A percentile compares a stretch with the other conserved stretches of the same genome.
Evolutionary conservation across 2,797 vertebrate genomes (phyloP).

Genomic region (Sebastes steindachneri): DNA sequence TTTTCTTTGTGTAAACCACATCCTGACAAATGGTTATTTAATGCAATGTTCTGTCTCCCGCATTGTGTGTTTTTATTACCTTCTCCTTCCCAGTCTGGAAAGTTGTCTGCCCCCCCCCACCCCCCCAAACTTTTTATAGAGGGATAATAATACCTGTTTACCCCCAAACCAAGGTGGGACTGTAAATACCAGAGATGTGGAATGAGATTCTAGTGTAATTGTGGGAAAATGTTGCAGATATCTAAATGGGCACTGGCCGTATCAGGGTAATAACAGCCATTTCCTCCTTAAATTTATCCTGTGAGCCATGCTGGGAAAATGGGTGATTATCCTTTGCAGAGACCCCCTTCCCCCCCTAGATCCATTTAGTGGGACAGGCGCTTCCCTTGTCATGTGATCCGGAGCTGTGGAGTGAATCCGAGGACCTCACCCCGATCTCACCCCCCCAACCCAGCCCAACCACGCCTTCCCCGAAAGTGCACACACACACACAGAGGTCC

Average conservation of each 20-base stretch:
- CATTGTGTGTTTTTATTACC: constrained; percentile 48
- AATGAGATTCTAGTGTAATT: constrained; percentile 20
- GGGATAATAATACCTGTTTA: constrained; percentile 40
- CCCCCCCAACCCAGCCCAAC: not conserved
- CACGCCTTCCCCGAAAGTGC: not conserved
- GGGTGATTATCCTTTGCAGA: constrained; percentile 32
- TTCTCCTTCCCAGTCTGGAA: constrained; percentile 21
- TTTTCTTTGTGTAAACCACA: constrained; percentile 17
- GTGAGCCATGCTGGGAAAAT: constrained; percentile 18
- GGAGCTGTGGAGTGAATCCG: constrained; percentile 33
- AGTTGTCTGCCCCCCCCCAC: not conserved
- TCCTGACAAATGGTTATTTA: constrained; percentile 46
- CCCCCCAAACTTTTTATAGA: constrained; percentile 35
- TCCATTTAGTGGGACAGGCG: constrained; percentile 13
- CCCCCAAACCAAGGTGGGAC: constrained; percentile 3
- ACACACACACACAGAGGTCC: not conserved
- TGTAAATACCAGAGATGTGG: constrained; percentile 11
- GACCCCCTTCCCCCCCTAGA: not conserved
- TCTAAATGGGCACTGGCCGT: constrained; percentile 4
- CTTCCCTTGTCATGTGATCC: constrained; percentile 47
- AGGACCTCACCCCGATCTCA: constrained; percentile 10
- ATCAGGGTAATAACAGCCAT: constrained; percentile 52
- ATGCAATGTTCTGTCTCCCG: constrained; percentile 31
- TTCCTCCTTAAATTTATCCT: constrained; percentile 59
- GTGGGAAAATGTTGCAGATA: constrained; percentile 25